A percentile compares a stretch with the other conserved stretches of the same genome.
These are phyloP conservation scores for Polylopha cassiicola DNA, from an alignment of 2,888 invertebrate species.

Conservation along the genomic window DNA sequence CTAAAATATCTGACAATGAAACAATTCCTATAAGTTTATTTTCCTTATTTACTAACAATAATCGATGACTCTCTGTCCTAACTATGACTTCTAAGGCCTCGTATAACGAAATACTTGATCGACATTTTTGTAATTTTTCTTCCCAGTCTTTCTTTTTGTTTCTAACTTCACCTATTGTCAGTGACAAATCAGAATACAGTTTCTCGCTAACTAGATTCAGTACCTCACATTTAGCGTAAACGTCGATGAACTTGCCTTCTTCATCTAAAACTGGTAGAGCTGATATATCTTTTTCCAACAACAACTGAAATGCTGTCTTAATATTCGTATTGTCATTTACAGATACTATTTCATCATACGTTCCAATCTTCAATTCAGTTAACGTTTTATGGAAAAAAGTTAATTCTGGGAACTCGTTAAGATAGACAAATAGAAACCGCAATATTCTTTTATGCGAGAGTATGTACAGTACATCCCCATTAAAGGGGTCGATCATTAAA, in stretches of 20 bases:
- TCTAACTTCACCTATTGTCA: slow-evolving; percentile 90
- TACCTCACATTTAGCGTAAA: slow-evolving; percentile 73
- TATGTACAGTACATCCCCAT: slow-evolving; percentile 67
- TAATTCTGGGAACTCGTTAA: slow-evolving; percentile 70
- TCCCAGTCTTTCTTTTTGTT: slow-evolving; percentile 94
- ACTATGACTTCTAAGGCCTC: slow-evolving; percentile 94
- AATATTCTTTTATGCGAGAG: slow-evolving; percentile 70
- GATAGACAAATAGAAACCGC: slow-evolving; percentile 68
- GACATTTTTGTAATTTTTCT: slow-evolving; percentile 94
- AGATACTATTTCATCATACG: slow-evolving; percentile 62
- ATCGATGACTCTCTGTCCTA: slow-evolving; percentile 86
- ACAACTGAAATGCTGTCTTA: slow-evolving; percentile 62
- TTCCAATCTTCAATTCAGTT: slow-evolving; percentile 66
- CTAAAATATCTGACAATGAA: slow-evolving; percentile 70
- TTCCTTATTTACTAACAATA: slow-evolving; percentile 72
- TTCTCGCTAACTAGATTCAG: slow-evolving; percentile 93
- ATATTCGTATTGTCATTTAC: slow-evolving; percentile 61
- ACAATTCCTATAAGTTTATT: slow-evolving; percentile 69
- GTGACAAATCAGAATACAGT: slow-evolving; percentile 92
- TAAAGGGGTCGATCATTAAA: slow-evolving; percentile 59
- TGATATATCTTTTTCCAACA: slow-evolving; percentile 67
- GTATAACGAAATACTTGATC: slow-evolving; percentile 88
- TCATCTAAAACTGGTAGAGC: slow-evolving; percentile 68
- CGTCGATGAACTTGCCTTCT: slow-evolving; percentile 59
- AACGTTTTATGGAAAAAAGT: slow-evolving; percentile 68